Evolutionary conservation across 2,888 invertebrate genomes (phyloP).

Genomic region (Cordilura impudica): DNA sequence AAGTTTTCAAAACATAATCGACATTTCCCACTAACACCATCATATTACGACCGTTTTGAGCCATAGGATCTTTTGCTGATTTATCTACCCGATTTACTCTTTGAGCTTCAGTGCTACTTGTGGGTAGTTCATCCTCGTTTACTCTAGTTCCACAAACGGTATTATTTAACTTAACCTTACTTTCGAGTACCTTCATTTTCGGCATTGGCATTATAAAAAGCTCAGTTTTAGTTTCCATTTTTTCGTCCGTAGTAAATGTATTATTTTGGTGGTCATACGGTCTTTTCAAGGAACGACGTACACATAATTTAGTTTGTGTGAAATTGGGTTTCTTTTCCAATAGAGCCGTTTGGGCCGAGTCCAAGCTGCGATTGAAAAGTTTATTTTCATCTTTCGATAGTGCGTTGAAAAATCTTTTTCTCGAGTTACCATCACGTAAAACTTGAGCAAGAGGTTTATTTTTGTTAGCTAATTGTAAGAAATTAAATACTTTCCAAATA

Average conservation of each 20-base stretch:
- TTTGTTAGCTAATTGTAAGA: conserved; percentile 29
- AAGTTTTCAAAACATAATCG: conserved; percentile 70
- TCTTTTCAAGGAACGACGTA: conserved; percentile 62
- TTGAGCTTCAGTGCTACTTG: neutral
- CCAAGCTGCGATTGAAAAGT: conserved; percentile 65
- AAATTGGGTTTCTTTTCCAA: conserved; percentile 65
- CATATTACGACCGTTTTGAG: conserved; percentile 65
- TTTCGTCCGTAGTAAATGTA: conserved; percentile 50
- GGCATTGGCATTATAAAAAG: conserved; percentile 60
- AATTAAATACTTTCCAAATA: conserved; percentile 3
- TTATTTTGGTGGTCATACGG: conserved; percentile 3
- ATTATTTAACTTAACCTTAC: conserved; percentile 49
- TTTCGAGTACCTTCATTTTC: conserved; percentile 46
- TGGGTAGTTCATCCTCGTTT: conserved; percentile 14
- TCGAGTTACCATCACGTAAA: conserved; percentile 54
- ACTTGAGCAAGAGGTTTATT: conserved; percentile 49
- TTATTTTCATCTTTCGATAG: conserved; percentile 44
- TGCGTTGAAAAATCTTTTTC: conserved; percentile 57
- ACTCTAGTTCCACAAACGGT: conserved; percentile 17
- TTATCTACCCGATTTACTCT: neutral
- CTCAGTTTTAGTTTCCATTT: conserved; percentile 63
- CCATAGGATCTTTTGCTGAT: conserved; percentile 36
- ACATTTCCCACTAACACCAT: conserved; percentile 70
- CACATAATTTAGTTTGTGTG: conserved; percentile 69
- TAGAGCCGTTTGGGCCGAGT: conserved; percentile 65